A percentile compares a stretch with the other conserved stretches of the same genome.
Conservation (phyloP, 2,888 invertebrate genomes). For the Chymomyza fuscimana region DNA sequence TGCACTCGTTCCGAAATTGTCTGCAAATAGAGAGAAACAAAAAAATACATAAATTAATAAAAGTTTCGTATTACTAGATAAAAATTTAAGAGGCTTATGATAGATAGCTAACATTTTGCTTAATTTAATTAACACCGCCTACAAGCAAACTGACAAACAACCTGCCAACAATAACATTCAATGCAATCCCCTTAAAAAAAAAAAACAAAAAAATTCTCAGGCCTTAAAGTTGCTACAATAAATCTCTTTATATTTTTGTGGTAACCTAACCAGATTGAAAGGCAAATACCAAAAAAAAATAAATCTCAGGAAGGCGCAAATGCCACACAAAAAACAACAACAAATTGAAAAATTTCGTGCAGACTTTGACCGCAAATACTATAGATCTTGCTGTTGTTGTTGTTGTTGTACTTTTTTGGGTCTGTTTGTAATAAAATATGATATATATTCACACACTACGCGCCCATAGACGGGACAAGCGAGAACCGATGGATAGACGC, state of each 20-base stretch:
- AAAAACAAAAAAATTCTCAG: slow-evolving; percentile 47
- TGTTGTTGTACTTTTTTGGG: slow-evolving; percentile 28
- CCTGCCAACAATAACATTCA: slow-evolving; percentile 5
- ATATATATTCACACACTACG: slow-evolving; percentile 69
- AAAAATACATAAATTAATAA: slow-evolving; percentile 29
- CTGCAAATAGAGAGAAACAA: slow-evolving; percentile 57
- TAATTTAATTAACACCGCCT: slow-evolving; percentile 44
- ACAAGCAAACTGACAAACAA: slow-evolving; percentile 16
- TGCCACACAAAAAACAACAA: slow-evolving; percentile 11
- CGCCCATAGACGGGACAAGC: slow-evolving; percentile 35
- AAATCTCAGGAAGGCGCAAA: slow-evolving; percentile 8
- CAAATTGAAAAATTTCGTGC: slow-evolving; percentile 60
- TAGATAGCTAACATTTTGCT: background rate
- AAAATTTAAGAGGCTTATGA: background rate
- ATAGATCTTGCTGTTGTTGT: slow-evolving; percentile 19
- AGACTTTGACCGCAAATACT: slow-evolving; percentile 60
- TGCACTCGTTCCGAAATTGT: slow-evolving; percentile 78
- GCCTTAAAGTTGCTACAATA: slow-evolving; percentile 45
- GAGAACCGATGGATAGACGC: background rate
- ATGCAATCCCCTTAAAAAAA: background rate
- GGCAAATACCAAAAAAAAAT: slow-evolving; percentile 24
- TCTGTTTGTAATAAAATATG: slow-evolving; percentile 61
- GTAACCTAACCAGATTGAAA: slow-evolving; percentile 24
- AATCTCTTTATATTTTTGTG: slow-evolving; percentile 54
- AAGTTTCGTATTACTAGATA: background rate